Conservation (phyloP, 2,113 vertebrate genomes). For the Ovis canadensis region DNA sequence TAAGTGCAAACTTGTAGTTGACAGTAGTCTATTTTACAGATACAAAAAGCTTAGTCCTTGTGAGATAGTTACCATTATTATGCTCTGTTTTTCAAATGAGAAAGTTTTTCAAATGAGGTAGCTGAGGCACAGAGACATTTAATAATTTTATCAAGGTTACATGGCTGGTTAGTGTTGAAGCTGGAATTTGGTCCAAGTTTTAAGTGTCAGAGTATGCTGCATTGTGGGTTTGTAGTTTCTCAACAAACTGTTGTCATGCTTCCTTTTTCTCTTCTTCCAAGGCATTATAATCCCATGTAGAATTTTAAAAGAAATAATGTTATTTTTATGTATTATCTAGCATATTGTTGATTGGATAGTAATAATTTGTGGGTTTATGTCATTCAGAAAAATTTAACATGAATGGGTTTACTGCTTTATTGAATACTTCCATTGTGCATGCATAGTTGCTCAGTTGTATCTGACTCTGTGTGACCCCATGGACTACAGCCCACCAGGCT, state of each 20-base stretch:
- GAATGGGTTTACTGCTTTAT: not conserved
- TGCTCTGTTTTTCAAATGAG: not conserved
- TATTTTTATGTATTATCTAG: not conserved
- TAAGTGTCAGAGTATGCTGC: not conserved
- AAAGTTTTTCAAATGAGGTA: not conserved
- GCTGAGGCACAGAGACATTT: not conserved
- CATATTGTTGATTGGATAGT: not conserved
- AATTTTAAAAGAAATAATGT: not conserved
- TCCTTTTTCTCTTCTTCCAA: not conserved
- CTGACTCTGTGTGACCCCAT: not conserved
- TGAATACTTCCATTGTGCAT: not conserved
- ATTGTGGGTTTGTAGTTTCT: not conserved
- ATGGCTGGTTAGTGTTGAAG: not conserved
- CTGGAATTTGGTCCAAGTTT: not conserved
- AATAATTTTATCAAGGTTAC: not conserved
- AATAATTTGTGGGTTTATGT: not conserved
- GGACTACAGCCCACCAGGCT: not conserved
- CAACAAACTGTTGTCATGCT: not conserved
- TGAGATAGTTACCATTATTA: not conserved
- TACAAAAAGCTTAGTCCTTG: not conserved
- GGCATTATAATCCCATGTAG: not conserved
- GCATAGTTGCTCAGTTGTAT: not conserved
- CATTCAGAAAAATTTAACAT: not conserved
- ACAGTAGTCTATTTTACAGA: not conserved
- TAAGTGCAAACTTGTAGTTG: not conserved